Conservation (phyloP, 2,888 invertebrate species). For the Tipula lateralis region DNA sequence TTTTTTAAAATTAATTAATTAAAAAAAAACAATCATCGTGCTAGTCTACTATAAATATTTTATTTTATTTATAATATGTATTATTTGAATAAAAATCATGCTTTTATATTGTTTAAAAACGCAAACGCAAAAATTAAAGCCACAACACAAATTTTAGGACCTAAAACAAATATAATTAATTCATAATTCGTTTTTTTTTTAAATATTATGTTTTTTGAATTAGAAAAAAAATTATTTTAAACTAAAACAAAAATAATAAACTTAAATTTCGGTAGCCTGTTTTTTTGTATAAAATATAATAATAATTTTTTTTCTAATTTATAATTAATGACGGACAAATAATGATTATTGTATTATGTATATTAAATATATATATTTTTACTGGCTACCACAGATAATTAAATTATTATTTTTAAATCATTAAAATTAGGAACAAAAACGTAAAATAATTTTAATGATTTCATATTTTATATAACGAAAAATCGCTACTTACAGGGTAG, state of each 20-base stretch:
- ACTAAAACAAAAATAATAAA: not conserved
- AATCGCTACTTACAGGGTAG: conserved; percentile 63
- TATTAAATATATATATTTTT: not conserved
- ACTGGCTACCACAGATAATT: conserved; percentile 39
- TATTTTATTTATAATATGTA: not conserved
- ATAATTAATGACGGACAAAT: not conserved
- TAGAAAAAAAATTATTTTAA: conserved; percentile 2
- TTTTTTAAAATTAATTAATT: not conserved
- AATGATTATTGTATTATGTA: not conserved
- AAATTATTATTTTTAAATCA: not conserved
- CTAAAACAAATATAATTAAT: conserved; percentile 11
- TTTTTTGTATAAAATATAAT: not conserved
- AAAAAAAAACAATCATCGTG: not conserved
- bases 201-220: too few relatives aligned
- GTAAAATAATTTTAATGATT: not conserved
- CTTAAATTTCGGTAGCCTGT: not conserved
- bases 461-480: not conserved
- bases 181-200: not conserved
- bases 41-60: not conserved
- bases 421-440: conserved; percentile 25
- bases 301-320: conserved; percentile 5
- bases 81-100: not conserved
- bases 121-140: not conserved
- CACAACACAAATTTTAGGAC: not conserved
- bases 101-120: not conserved